Evolutionary conservation across 2,797 vertebrate species (phyloP).

Genomic region (Hafferia zeledoni): DNA sequence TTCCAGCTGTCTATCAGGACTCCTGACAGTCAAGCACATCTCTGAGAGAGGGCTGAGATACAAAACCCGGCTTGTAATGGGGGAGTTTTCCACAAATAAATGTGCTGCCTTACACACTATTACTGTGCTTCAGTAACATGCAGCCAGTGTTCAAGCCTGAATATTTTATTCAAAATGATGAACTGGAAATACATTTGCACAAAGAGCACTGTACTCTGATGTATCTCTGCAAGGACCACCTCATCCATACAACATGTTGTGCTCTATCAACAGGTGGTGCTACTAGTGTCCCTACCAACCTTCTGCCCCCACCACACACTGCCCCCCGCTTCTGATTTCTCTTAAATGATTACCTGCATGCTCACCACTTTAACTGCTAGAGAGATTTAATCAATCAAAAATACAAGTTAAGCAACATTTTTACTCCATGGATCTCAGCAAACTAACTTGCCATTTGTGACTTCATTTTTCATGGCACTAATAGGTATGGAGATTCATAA

Average conservation of each 20-base stretch:
- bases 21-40: background rate
- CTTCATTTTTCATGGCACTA: background rate
- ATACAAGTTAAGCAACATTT: background rate
- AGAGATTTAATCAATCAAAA: background rate
- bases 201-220: background rate
- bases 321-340: background rate
- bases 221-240: background rate
- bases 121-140: background rate
- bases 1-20: background rate
- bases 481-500: background rate
- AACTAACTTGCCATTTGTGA: background rate
- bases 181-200: background rate
- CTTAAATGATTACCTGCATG: background rate
- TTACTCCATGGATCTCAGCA: background rate
- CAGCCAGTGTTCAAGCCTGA: background rate
- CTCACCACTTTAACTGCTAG: background rate
- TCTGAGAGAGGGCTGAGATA: background rate
- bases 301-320: background rate
- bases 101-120: background rate
- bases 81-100: background rate
- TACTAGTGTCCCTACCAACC: background rate
- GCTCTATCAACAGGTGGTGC: background rate
- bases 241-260: background rate
- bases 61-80: accelerated
- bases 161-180: background rate